Evolutionary conservation across 1,140 invertebrate genomes (phyloP).

Genomic region (Neodiprion fabricii): DNA sequence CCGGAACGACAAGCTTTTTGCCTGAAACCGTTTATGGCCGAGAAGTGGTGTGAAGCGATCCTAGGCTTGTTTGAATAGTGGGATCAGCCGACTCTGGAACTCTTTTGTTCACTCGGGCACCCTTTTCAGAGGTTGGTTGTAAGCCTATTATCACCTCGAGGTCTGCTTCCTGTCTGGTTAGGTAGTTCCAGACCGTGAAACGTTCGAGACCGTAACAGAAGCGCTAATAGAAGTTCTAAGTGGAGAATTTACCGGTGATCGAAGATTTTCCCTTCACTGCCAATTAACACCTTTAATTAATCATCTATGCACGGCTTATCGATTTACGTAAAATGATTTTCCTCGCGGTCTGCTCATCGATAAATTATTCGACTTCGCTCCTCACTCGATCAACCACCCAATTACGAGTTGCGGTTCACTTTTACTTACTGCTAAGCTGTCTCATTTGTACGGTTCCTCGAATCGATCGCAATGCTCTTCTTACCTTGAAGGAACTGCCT

Average conservation of each 20-base stretch:
- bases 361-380: neutral
- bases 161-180: no score
- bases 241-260: neutral
- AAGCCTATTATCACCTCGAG: neutral
- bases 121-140: neutral
- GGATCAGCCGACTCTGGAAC: no score
- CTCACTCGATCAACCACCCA: neutral
- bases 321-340: neutral
- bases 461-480: neutral
- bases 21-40: no score
- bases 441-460: neutral
- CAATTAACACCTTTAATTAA: neutral
- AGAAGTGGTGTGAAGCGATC: no score
- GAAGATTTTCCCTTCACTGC: neutral
- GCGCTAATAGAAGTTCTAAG: neutral
- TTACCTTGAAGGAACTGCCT: neutral
- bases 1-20: no score
- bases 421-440: neutral
- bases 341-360: neutral
- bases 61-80: no score
- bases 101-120: neutral
- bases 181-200: neutral
- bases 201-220: neutral
- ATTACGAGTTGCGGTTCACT: neutral
- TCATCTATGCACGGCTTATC: neutral